These are phyloP conservation scores for Cryptotis parvus DNA, from an alignment of 2,113 vertebrate genomes.

Conservation along the genomic window DNA sequence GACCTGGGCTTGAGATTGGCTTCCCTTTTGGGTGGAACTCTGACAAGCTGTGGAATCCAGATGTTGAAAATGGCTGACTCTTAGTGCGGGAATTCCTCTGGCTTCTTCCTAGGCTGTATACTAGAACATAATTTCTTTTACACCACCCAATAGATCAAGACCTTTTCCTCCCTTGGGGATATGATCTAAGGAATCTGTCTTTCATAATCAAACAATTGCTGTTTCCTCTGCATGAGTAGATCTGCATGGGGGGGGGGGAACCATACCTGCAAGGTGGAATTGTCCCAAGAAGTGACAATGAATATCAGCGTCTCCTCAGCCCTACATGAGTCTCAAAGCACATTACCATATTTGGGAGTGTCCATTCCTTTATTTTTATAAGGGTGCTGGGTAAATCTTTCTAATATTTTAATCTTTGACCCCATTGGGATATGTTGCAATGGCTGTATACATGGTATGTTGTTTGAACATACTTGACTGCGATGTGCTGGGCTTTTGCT, in stretches of 20 bases:
- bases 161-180: not conserved
- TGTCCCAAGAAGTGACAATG: not conserved
- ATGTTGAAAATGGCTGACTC: too few species aligned
- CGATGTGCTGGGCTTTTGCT: too few species aligned
- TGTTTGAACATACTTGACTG: too few species aligned
- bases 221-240: not conserved
- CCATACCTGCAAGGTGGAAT: not conserved
- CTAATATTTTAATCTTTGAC: too few species aligned
- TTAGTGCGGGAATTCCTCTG: too few species aligned
- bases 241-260: not conserved
- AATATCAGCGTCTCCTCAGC: not conserved
- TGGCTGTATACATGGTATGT: too few species aligned
- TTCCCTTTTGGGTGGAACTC: too few species aligned
- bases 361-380: too few species aligned
- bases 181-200: constrained; percentile 19
- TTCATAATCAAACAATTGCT: not conserved
- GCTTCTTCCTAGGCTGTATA: not conserved
- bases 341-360: not conserved
- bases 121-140: constrained; percentile 31
- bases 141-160: not conserved
- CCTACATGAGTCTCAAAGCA: not conserved
- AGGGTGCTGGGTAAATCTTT: too few species aligned
- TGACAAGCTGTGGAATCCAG: too few species aligned
- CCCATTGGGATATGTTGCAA: too few species aligned
- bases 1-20: too few species aligned